Evolutionary conservation across 92 coral and sea anemone genomes (phyloP), one percentile per base, ranked within the genome.

Genomic region (Montipora capitata): DNA sequence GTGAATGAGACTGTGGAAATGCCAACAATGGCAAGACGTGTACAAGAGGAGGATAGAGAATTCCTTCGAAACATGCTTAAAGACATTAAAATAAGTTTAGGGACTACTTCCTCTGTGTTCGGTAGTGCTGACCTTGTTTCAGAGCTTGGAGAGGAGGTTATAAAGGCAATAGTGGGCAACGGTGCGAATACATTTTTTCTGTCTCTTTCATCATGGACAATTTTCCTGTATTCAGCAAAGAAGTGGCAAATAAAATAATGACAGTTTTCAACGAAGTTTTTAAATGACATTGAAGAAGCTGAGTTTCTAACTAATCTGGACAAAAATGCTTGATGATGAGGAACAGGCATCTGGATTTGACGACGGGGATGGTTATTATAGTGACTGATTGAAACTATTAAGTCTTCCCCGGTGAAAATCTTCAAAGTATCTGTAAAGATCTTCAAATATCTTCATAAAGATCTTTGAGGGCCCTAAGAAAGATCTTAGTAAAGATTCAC

Each of bases 211-310:
- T 86, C 10, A 3, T 79, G 62, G 91, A 79, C 40, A 79, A 87
- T 15, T 80, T 79, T 73, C 81, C 91, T n/a, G 51, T 80, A 16
- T 41, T 87, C 1, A 73, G 74, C 39, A 3, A 68, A 15, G 71
- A 11, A 52, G 13, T 87, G 66, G 91, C 91, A 40, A 20, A 78
- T 7, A 80, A 90, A 77, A 66, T 85, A 39, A 73, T 90, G 40
- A 58, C 45, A 44, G 81, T 74, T n/a, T 45, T 90, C 16, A 85
- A 90, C 51, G 94, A 90, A 64, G 71, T 85, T 4, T 90, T 85
- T 51, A 72, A 72, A 56, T 13, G 90, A 85, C 68, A 61, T 85
- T 70, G 35, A 66, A 52, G 93, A 85, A 27, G 35, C 35, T 27
- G 35, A 27, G 35, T 27, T 27, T 27, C 35, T 27, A 27, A 27